Conservation (phyloP, 2,797 vertebrate species). For the Cyclopterus lumpus region DNA sequence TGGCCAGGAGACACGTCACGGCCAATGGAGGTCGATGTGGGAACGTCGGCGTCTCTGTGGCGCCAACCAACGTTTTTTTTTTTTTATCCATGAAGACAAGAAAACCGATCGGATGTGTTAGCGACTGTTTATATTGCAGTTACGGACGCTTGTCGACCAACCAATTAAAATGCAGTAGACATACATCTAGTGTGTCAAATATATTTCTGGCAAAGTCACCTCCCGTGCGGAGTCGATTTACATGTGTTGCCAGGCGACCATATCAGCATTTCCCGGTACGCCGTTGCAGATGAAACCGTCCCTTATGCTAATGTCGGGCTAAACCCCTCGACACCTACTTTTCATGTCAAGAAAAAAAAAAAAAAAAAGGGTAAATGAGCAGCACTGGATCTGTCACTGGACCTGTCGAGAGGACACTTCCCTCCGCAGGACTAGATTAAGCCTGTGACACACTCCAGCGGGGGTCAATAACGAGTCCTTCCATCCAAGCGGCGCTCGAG, state of each 20-base stretch:
- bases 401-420: conserved; percentile 20
- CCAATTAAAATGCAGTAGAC: background rate
- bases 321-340: conserved; percentile 4
- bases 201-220: background rate
- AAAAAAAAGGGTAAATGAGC: background rate
- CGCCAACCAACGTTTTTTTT: background rate
- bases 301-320: conserved; percentile 19
- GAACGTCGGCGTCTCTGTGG: background rate
- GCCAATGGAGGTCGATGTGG: background rate
- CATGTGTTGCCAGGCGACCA: conserved; percentile 46
- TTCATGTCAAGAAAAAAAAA: conserved; percentile 23
- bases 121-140: background rate
- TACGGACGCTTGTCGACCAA: background rate
- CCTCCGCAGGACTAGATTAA: conserved; percentile 15
- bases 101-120: background rate
- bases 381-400: background rate
- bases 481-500: background rate
- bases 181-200: background rate
- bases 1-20: background rate
- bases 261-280: background rate
- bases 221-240: background rate
- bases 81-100: background rate
- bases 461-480: conserved; percentile 8
- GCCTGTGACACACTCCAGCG: conserved; percentile 11
- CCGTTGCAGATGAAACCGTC: conserved; percentile 10